Base-by-base conservation (phyloP, 1,140 invertebrate species). In the Harlomillsia oculata region DNA sequence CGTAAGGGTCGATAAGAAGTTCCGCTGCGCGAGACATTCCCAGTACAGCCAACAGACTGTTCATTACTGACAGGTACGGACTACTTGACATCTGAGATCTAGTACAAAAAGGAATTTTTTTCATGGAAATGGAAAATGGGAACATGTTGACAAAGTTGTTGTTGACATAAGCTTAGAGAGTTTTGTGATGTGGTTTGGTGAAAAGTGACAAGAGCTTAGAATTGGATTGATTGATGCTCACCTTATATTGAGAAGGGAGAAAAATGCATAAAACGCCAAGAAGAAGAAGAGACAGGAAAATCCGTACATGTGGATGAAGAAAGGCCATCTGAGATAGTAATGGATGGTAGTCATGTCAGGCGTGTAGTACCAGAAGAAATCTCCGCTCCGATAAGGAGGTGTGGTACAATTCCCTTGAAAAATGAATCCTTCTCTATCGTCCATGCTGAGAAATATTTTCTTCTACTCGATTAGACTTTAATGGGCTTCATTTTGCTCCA, bases 1-100 rank as follows among this genome's bases (percentile, higher is more conserved):
- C 75, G 67, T 81, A 81, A 34, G 79, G 77, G 67, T 81, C 78
- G 66, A 80, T 76, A 62, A 79, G 78, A 46, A 81, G 73, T 29
- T 72, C 75, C 29, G 69, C 66, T 16, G 74, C 73, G 65, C 79
- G 72, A 23, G 76, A 77, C 46, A 71, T 67, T 29, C 78, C 77
- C 28, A 80, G 70, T n/a, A 80, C 66, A 63, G 78, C 79, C 6
- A 80, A 69, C 67, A 80, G 80, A 53, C 77, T 73, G 66, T 80
- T 80, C 68, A 80, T 80, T 28, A 78, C 78, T 49, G 77, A 74
- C 76, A 80, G 79, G 61, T 77, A 78, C 39, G 78, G 78, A 49
- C 76, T 70, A 53, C 69, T 75, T 21, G 77, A 75, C 41, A 80
- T 74, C 44, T 80, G 71, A 46, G 78, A 78, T 66, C 79, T 79